Conservation (phyloP, 2,888 invertebrate genomes). For the Drosophila emarginata region DNA sequence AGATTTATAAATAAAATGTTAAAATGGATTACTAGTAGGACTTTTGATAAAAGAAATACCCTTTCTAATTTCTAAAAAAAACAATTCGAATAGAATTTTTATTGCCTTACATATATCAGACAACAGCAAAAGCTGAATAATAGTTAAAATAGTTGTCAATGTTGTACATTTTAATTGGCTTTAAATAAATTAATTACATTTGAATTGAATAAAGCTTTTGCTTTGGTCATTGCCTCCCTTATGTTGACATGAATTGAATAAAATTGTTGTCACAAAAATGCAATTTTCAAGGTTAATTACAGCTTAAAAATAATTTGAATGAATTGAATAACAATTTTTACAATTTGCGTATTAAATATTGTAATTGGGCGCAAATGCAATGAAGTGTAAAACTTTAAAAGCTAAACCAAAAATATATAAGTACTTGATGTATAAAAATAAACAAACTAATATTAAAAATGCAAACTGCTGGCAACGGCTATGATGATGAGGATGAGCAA, state of each 20-base stretch:
- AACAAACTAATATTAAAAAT: constrained; percentile 51
- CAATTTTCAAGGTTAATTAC: constrained; percentile 49
- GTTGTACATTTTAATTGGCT: too few relatives aligned
- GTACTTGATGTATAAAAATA: constrained; percentile 27
- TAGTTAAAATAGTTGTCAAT: too few relatives aligned
- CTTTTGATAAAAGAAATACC: too few relatives aligned
- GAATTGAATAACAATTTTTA: constrained; percentile 53
- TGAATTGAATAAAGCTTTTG: background rate
- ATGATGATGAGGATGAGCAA: constrained; percentile 59
- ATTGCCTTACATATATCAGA: too few relatives aligned
- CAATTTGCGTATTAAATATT: constrained; percentile 32
- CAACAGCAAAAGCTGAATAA: too few relatives aligned
- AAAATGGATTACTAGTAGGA: too few relatives aligned
- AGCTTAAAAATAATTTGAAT: constrained; percentile 48
- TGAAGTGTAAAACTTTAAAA: constrained; percentile 55
- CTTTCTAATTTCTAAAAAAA: too few relatives aligned
- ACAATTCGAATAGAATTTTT: too few relatives aligned
- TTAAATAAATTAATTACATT: too few relatives aligned
- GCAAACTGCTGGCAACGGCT: constrained; percentile 28
- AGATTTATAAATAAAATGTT: too few relatives aligned
- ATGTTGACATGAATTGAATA: too few relatives aligned
- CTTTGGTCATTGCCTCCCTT: background rate
- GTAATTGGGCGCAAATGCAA: constrained; percentile 62
- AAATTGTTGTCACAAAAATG: background rate
- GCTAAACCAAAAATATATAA: constrained; percentile 20